These are phyloP conservation scores for Trichopoda pennipes DNA, from an alignment of 2,888 invertebrate species.

Conservation along the genomic window DNA sequence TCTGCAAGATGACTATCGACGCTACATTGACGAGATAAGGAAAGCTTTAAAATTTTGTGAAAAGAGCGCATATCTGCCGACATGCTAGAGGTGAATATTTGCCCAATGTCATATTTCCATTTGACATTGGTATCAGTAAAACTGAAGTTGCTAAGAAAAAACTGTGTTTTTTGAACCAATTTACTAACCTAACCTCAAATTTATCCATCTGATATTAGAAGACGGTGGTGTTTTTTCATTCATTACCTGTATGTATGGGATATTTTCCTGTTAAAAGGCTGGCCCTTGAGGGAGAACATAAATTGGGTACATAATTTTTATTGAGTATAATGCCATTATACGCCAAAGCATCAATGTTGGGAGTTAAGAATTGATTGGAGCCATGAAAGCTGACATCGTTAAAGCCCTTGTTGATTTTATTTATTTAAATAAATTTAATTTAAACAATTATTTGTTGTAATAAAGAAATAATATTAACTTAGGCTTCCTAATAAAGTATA, in stretches of 20 bases:
- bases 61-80: too few species aligned
- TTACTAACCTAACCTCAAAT: too few species aligned
- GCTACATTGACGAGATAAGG: too few species aligned
- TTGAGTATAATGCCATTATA: slow-evolving; percentile 92
- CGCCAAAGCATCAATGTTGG: slow-evolving; percentile 93
- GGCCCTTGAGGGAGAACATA: slow-evolving; percentile 92
- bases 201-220: too few species aligned
- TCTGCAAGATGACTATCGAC: too few species aligned
- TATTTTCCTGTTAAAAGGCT: slow-evolving; percentile 93
- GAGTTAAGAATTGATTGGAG: slow-evolving; percentile 93
- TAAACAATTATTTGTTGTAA: not conserved
- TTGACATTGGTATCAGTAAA: too few species aligned
- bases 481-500: too few species aligned
- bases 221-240: not conserved
- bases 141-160: too few species aligned
- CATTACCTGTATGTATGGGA: slow-evolving; percentile 88
- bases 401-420: slow-evolving; percentile 86
- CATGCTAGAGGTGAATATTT: too few species aligned
- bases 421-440: not conserved
- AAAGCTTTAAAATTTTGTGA: too few species aligned
- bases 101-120: too few species aligned
- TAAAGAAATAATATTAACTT: not conserved
- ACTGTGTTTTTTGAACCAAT: too few species aligned
- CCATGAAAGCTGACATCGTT: slow-evolving; percentile 96
- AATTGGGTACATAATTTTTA: slow-evolving; percentile 89